Conservation (phyloP, 2,113 vertebrate genomes). For the Aleadryas rufinucha region DNA sequence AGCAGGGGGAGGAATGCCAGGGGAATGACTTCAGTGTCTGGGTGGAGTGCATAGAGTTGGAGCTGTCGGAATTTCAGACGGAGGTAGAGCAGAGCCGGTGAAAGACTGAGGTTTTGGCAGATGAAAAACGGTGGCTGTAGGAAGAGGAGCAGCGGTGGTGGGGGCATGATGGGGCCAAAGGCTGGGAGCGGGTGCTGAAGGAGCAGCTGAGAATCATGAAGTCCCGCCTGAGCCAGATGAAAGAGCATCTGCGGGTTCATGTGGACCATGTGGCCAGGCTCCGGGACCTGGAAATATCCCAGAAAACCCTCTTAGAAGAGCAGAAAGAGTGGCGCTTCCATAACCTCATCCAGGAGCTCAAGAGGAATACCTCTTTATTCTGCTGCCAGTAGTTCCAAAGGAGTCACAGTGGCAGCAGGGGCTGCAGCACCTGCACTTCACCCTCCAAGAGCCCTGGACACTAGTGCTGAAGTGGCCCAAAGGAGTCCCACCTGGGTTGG, state of each 20-base stretch:
- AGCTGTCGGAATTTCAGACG: not conserved
- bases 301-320: not conserved
- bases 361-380: not conserved
- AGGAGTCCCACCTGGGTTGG: accelerated
- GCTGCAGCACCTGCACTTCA: not conserved
- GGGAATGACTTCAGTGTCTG: not conserved
- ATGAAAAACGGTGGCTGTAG: not conserved
- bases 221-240: not conserved
- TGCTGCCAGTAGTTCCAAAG: not conserved
- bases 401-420: not conserved
- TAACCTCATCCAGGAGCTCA: not conserved
- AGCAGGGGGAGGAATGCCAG: not conserved
- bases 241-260: accelerated
- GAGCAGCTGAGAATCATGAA: not conserved
- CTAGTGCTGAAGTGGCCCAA: not conserved
- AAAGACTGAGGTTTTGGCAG: not conserved
- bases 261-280: not conserved
- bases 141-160: not conserved
- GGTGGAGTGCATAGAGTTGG: not conserved
- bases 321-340: accelerated
- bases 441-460: accelerated
- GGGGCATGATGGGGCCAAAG: no score
- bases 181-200: not conserved
- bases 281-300: not conserved
- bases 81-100: no score